A percentile compares a stretch with the other conserved stretches of the same genome.
phyloP scores from a whole-genome alignment of 2,888 invertebrate species.

The Andrena fulva region DNA sequence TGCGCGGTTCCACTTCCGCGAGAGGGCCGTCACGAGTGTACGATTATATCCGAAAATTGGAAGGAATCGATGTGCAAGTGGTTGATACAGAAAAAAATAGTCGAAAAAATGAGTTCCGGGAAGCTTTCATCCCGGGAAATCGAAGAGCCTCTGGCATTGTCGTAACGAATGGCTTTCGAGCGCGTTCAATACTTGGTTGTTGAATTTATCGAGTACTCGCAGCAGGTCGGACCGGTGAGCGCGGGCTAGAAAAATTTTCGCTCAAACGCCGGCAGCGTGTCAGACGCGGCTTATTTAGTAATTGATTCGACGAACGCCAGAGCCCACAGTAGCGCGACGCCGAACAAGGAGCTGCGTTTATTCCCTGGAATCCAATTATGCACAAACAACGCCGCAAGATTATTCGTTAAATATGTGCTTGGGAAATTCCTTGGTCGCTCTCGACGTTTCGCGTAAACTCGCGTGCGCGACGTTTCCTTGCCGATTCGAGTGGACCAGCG shows the following conservation, averaged over 20 bases:
- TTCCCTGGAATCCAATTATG: slow-evolving; percentile 19
- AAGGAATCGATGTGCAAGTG: not conserved
- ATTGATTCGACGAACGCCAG: slow-evolving; percentile 37
- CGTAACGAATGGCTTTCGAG: slow-evolving; percentile 22
- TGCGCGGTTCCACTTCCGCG: not conserved
- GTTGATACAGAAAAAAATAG: too few species aligned
- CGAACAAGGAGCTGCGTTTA: slow-evolving; percentile 29
- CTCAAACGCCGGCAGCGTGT: slow-evolving; percentile 4
- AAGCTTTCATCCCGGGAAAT: not conserved
- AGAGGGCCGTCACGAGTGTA: not conserved
- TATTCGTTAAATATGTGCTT: slow-evolving; percentile 9
- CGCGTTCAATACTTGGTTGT: slow-evolving; percentile 33
- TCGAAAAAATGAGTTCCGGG: not conserved
- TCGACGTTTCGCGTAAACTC: not conserved
- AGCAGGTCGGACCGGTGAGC: slow-evolving; percentile 5
- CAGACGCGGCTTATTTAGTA: slow-evolving; percentile 39
- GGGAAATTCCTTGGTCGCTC: not conserved
- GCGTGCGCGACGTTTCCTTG: not conserved
- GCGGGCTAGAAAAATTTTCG: slow-evolving; percentile 31
- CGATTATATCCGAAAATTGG: not conserved
- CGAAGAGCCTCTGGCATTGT: not conserved
- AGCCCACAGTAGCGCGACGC: slow-evolving; percentile 1
- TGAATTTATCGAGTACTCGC: slow-evolving; percentile 46
- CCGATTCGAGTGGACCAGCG: not conserved
- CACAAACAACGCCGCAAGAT: slow-evolving; percentile 3